Percentiles rank a stretch among this genome's conserved stretches.
Conservation (phyloP, 2,888 invertebrate genomes). For the Himalopsyche kuldschensis region DNA sequence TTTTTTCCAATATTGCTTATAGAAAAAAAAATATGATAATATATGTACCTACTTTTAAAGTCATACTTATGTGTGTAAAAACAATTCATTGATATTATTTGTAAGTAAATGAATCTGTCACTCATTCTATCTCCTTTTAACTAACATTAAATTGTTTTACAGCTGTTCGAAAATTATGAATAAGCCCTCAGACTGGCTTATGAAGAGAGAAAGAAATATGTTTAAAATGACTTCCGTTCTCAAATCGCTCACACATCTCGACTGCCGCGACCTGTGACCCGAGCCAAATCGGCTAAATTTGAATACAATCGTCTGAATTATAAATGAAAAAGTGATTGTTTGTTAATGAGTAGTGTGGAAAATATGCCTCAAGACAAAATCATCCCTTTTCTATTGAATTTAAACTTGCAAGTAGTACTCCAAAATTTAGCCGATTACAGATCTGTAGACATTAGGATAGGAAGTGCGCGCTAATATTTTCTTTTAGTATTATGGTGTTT, state of each 20-base stretch:
- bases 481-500: neutral
- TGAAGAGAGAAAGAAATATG: too few relatives aligned
- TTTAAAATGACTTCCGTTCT: neutral
- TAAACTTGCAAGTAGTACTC: neutral
- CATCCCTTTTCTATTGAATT: neutral
- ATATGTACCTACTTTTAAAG: too few relatives aligned
- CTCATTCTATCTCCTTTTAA: too few relatives aligned
- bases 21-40: too few relatives aligned
- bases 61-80: too few relatives aligned
- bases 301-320: conserved; percentile 22
- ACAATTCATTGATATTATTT: too few relatives aligned
- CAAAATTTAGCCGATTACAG: neutral
- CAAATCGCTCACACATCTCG: neutral
- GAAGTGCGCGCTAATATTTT: neutral
- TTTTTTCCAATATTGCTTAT: too few relatives aligned
- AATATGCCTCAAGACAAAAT: neutral
- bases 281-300: conserved; percentile 7
- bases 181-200: too few relatives aligned
- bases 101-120: too few relatives aligned
- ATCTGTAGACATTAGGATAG: neutral
- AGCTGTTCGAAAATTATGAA: too few relatives aligned
- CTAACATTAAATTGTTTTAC: too few relatives aligned
- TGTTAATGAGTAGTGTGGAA: neutral
- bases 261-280: conserved; percentile 13
- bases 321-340: conserved; percentile 23